phyloP scores from a whole-genome alignment of 2,113 vertebrate genomes.

The Xiphias gladius region DNA sequence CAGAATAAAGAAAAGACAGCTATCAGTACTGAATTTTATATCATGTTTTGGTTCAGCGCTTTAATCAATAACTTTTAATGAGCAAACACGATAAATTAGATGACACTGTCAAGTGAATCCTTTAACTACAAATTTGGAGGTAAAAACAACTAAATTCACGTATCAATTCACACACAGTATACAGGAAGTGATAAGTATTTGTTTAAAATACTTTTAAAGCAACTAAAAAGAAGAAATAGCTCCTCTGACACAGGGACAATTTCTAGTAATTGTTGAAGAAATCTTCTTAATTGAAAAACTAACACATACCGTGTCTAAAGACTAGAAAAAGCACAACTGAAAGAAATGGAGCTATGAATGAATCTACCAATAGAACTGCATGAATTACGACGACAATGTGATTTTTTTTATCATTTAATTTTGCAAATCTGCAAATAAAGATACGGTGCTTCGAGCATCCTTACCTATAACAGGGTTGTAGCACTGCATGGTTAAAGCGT shows the following conservation, averaged over 20 bases:
- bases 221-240: neutral
- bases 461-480: slow-evolving; percentile 96
- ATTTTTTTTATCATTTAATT: neutral
- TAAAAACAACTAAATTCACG: too few species aligned
- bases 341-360: neutral
- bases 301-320: too few species aligned
- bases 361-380: neutral
- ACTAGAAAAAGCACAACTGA: too few species aligned
- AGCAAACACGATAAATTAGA: neutral
- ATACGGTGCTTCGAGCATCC: neutral
- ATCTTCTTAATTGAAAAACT: neutral
- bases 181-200: neutral
- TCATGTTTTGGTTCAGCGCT: neutral
- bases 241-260: too few species aligned
- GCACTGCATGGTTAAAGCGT: slow-evolving; percentile 94
- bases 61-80: neutral
- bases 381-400: neutral
- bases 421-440: too few species aligned
- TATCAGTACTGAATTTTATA: neutral
- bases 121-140: too few species aligned
- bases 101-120: too few species aligned
- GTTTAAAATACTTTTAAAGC: neutral
- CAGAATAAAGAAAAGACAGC: neutral
- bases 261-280: neutral
- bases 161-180: too few species aligned